Base-by-base conservation (phyloP, 2,888 invertebrate species). In the Euspilapteryx auroguttella region DNA sequence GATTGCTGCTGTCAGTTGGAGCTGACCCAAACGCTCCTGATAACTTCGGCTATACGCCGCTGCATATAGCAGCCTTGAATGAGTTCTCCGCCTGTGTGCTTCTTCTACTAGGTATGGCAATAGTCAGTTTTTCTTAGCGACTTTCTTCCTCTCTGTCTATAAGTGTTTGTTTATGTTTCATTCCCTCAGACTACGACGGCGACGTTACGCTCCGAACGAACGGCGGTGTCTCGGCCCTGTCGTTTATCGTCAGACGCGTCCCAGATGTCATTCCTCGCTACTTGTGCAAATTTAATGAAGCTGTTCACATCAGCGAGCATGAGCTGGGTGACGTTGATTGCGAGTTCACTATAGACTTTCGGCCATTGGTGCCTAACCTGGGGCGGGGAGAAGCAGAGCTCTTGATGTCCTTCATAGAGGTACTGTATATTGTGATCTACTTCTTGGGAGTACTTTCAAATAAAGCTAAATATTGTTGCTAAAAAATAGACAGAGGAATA, bases 271-370 rank as follows among this genome's bases (percentile, higher is more conserved):
- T 91, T 24, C 86, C 88, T 0, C 81, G 85, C 28, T 79, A 87
- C 29, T 57, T 85, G 28, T 63, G 79, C 25, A 86, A 87, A 48
- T 78, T 91, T 24, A 89, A 90, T 41, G 79, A 83, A 21, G 85
- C 89, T 0, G 85, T 91, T 9, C 83, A 85, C 38, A 78, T 89
- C 5, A 87, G 87, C 43, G 91, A 91, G 44, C 89, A 91, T 43
- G 91, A 92, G 50, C 75, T 91, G 13, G 89, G 89, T 0, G 91
- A 92, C 41, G 87, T 89, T 0, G 91, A 92, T 47, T 91, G 91
- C 42, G 90, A 91, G 52, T 76, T 91, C 2, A 86, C 75, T 37
- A 44, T 77, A 39, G 51, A 79, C 56, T 76, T 85, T 54, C 53
- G 78, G 46, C 57, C 83, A 29, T 54, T 86, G 38, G 79, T 88